These are phyloP conservation scores for Synchiropus splendidus DNA, from an alignment of 2,113 vertebrate genomes.

Conservation along the genomic window DNA sequence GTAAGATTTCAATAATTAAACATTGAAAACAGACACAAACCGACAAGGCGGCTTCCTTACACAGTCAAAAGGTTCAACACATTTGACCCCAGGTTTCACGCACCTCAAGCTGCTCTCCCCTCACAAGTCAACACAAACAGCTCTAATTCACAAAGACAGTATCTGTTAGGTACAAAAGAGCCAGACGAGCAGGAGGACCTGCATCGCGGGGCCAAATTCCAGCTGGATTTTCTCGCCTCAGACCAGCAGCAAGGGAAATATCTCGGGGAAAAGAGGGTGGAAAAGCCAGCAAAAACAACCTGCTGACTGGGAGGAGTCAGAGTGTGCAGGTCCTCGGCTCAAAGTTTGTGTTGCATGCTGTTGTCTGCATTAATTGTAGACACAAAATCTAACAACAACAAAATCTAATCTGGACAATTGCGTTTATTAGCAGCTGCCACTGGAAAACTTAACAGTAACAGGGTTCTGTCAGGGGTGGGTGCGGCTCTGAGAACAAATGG, in stretches of 20 bases:
- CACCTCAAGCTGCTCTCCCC: slow-evolving; percentile 22
- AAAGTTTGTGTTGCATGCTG: too few species aligned
- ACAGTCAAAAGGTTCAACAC: slow-evolving; percentile 13
- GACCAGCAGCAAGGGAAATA: slow-evolving; percentile 63
- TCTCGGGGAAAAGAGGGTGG: slow-evolving; percentile 42
- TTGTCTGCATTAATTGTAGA: too few species aligned
- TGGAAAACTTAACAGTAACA: too few species aligned
- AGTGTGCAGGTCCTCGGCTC: slow-evolving; percentile 43
- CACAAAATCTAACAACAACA: too few species aligned
- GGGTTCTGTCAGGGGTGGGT: slow-evolving; percentile 3
- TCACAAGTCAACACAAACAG: slow-evolving; percentile 53
- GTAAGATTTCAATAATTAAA: too few species aligned
- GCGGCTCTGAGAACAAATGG: slow-evolving; percentile 31
- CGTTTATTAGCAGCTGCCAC: too few species aligned
- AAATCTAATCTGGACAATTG: too few species aligned
- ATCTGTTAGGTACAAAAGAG: slow-evolving; percentile 61
- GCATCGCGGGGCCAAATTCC: slow-evolving; percentile 60
- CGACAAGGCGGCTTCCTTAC: too few species aligned
- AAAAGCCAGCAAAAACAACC: slow-evolving; percentile 62
- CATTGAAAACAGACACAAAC: too few species aligned
- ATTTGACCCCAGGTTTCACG: slow-evolving; percentile 32
- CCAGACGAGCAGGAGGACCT: slow-evolving; percentile 51
- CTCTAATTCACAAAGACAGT: slow-evolving; percentile 64
- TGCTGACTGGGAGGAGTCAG: slow-evolving; percentile 56
- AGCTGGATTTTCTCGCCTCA: slow-evolving; percentile 61